phyloP scores from a whole-genome alignment of 2,888 invertebrate species.

The Autographa gamma region DNA sequence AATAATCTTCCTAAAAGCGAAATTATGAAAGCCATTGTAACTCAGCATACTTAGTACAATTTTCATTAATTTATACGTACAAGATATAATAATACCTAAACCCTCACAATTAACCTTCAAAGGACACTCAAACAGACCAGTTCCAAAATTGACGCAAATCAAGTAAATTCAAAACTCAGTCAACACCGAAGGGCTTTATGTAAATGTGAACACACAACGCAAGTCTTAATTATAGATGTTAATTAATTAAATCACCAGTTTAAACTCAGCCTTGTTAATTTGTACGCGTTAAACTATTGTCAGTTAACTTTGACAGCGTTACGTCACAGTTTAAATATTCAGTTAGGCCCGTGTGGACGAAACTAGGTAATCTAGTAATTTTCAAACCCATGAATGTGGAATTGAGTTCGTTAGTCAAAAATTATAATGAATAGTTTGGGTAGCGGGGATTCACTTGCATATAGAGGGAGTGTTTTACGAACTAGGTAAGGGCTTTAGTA shows the following conservation, averaged over 20 bases:
- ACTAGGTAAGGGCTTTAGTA: too few relatives aligned
- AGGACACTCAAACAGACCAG: conserved; percentile 10
- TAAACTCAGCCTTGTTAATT: conserved; percentile 61
- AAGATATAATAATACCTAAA: not conserved
- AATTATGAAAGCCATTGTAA: too few relatives aligned
- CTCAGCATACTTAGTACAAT: too few relatives aligned
- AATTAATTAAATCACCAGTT: conserved; percentile 70
- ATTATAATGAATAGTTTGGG: conserved; percentile 1
- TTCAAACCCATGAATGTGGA: conserved; percentile 12
- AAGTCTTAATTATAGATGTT: conserved; percentile 70
- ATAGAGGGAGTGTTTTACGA: not conserved
- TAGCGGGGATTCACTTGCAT: not conserved
- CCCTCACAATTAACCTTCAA: conserved; percentile 13
- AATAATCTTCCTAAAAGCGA: too few relatives aligned
- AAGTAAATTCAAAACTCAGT: conserved; percentile 41
- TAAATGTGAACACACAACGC: conserved; percentile 55
- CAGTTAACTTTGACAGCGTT: conserved; percentile 41
- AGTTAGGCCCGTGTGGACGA: conserved; percentile 32
- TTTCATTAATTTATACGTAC: too few relatives aligned
- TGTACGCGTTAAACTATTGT: conserved; percentile 54
- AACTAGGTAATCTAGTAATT: conserved; percentile 29
- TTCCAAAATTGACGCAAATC: conserved; percentile 24
- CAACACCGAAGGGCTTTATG: conserved; percentile 53
- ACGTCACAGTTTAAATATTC: conserved; percentile 51
- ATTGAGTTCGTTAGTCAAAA: not conserved